Base-by-base conservation (phyloP, 1,140 invertebrate genomes). In the Trichoplusia ni region DNA sequence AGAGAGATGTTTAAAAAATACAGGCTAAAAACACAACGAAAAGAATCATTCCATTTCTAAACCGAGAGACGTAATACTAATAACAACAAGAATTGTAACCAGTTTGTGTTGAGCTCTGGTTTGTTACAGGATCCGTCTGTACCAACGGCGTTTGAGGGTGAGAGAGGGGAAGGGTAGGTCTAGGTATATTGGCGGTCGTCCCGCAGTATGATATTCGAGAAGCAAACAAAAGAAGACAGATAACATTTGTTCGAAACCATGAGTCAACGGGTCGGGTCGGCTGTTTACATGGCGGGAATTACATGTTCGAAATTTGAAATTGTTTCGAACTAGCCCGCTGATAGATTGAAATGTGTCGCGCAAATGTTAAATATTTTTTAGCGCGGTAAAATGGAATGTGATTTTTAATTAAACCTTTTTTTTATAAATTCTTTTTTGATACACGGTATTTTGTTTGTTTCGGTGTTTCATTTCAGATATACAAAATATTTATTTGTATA, bases 201-300 rank as follows among this genome's bases (percentile, higher is more conserved):
- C 75, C 64, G 69, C 53, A 18, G 75, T 79, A 82, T 84, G 81
- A 88, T 89, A 89, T 83, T 86, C 71, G 76, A 86, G 82, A 85
- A 88, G 88, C 82, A 89, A 89, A 90, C 82, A 88, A 88, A 86
- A 90, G 83, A 82, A 81, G 85, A 88, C 75, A 82, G 82, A 88
- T 86, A 86, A 86, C 85, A 86, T 86, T 89, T 89, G 86, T 84
- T 89, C 79, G 79, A 72, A 75, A 82, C 78, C 76, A 84, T 87
- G 82, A 89, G 76, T 86, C 85, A 88, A 83, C 81, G 81, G 69
- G 76, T 60, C 61, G 66, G 61, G 65, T 69, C 58, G 74, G 53
- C 64, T 75, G 73, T 77, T 77, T 71, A 71, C 61, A 69, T 16
- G 42, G 67, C 33, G 64, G 62, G 58, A 71, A 83, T 80, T 77